Evolutionary conservation across 2,888 invertebrate species (phyloP).

Genomic region (Agrilus mali): DNA sequence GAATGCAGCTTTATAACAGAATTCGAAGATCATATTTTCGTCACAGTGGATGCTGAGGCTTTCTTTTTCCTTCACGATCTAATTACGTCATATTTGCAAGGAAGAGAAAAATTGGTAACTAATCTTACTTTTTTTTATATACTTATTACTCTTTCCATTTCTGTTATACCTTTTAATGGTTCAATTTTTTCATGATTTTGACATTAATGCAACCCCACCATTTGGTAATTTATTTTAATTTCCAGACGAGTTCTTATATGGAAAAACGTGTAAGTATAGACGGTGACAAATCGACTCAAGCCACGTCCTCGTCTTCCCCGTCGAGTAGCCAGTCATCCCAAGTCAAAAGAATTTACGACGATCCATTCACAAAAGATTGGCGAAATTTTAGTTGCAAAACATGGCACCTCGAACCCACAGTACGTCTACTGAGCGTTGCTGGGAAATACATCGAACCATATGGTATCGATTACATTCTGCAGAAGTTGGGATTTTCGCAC

Average conservation of each 20-base stretch:
- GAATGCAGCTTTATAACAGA: conserved; percentile 97
- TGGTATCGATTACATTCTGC: conserved; percentile 95
- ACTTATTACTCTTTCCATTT: background rate
- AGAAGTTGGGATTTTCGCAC: conserved; percentile 94
- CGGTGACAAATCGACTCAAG: conserved; percentile 12
- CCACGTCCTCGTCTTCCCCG: conserved; percentile 15
- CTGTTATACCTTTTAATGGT: background rate
- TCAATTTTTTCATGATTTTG: background rate
- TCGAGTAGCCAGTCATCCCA: conserved; percentile 14
- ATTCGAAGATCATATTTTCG: conserved; percentile 97
- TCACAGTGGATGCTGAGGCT: conserved; percentile 95
- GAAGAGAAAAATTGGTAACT: conserved; percentile 71
- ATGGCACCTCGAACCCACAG: conserved; percentile 94
- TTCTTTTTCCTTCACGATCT: conserved; percentile 97
- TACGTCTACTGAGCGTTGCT: conserved; percentile 44
- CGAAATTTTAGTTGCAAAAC: conserved; percentile 85
- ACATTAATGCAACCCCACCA: no score
- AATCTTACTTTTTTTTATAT: background rate
- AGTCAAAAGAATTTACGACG: conserved; percentile 35
- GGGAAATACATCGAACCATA: conserved; percentile 97
- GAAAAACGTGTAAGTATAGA: conserved; percentile 13
- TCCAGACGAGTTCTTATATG: background rate
- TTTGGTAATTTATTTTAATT: no score
- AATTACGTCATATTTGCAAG: conserved; percentile 89
- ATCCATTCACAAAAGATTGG: conserved; percentile 71